A percentile compares a stretch with the other conserved stretches of the same genome.
phyloP scores from a whole-genome alignment of 2,888 invertebrate genomes.

The Dugesia japonica region DNA sequence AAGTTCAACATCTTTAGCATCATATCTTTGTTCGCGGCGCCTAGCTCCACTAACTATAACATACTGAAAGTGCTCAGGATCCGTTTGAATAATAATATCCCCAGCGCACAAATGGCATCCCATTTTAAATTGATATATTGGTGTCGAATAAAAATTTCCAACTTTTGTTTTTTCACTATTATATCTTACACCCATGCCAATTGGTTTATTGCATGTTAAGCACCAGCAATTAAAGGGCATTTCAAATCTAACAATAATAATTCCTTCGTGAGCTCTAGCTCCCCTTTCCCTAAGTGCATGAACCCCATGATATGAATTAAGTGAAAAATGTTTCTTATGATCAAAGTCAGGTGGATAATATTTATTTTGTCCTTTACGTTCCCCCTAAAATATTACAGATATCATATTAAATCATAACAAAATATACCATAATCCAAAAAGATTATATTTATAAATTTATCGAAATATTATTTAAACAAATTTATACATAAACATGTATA shows the following conservation, averaged over 20 bases:
- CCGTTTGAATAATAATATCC: conserved; percentile 33
- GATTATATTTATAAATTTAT: too few relatives aligned
- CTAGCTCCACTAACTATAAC: conserved; percentile 80
- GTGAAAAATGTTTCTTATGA: conserved; percentile 69
- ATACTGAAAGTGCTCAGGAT: conserved; percentile 67
- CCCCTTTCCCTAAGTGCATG: conserved; percentile 90
- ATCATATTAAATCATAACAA: too few relatives aligned
- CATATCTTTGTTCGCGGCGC: conserved; percentile 92
- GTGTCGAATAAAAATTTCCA: conserved; percentile 94
- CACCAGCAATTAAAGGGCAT: conserved; percentile 99
- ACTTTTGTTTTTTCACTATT: conserved; percentile 57
- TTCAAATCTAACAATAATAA: conserved; percentile 82
- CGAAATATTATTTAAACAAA: not conserved
- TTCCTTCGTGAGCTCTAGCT: conserved; percentile 79
- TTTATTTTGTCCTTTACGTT: conserved; percentile 86
- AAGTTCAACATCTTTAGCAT: conserved; percentile 83
- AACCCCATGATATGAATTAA: conserved; percentile 76
- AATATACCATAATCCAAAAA: too few relatives aligned
- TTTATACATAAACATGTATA: too few relatives aligned
- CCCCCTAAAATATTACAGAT: conserved; percentile 68
- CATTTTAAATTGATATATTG: conserved; percentile 92
- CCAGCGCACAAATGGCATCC: conserved; percentile 94
- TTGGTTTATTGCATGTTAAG: conserved; percentile 86
- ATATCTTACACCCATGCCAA: conserved; percentile 96
- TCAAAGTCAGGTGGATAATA: conserved; percentile 98